A percentile compares a stretch with the other conserved stretches of the same genome.
Conservation (phyloP, 2,888 invertebrate genomes). For the Zygaena filipendulae region DNA sequence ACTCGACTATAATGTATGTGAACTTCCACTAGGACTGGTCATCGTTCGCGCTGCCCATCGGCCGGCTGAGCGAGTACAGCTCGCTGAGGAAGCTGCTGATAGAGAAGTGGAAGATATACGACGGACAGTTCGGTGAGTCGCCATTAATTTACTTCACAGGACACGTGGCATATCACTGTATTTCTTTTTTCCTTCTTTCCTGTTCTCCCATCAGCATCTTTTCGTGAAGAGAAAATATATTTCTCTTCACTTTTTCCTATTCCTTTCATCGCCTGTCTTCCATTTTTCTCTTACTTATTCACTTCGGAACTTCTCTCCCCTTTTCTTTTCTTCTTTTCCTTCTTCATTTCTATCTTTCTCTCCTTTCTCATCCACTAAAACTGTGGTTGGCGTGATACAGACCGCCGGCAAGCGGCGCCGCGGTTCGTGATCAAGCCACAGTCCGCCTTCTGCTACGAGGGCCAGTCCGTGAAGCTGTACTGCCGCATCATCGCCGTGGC, state of each 20-base stretch:
- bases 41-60: conserved; percentile 92
- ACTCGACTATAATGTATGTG: background rate
- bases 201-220: no score
- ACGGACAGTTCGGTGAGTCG: conserved; percentile 88
- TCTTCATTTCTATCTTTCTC: background rate
- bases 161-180: no score
- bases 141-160: no score
- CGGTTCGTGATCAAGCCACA: conserved; percentile 97
- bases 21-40: conserved; percentile 47
- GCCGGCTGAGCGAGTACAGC: conserved; percentile 96
- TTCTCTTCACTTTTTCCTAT: background rate
- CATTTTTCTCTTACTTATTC: background rate
- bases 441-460: conserved; percentile 96
- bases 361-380: no score
- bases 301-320: background rate
- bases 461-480: conserved; percentile 96
- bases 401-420: conserved; percentile 97
- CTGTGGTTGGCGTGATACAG: no score
- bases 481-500: conserved; percentile 96
- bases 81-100: conserved; percentile 94
- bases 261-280: background rate
- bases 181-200: no score
- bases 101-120: conserved; percentile 97
- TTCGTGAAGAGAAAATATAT: background rate
- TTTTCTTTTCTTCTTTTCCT: background rate